These are phyloP conservation scores for Axinella damicornis DNA, from an alignment of 37 sponge, comb jelly and placozoan genomes.

Conservation along the genomic window DNA sequence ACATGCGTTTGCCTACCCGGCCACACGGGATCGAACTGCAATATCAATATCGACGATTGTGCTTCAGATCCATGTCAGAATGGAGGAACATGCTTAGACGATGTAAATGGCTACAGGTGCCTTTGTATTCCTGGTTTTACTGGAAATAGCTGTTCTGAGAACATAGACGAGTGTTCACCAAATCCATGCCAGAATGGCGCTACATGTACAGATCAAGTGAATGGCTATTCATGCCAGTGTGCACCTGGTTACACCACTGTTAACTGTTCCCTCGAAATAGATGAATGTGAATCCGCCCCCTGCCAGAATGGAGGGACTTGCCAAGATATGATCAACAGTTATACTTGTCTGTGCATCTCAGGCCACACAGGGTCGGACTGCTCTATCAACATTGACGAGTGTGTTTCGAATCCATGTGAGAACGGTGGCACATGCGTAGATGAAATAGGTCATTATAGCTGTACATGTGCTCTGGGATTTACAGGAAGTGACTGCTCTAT, in stretches of 20 bases:
- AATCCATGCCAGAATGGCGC: conserved; percentile 56
- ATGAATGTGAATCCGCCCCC: conserved; percentile 38
- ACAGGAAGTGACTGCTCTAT: conserved; percentile 54
- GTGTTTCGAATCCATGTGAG: conserved; percentile 10
- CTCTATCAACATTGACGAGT: conserved; percentile 32
- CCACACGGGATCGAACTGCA: conserved; percentile 19
- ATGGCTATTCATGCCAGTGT: conserved; percentile 55
- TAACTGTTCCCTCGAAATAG: conserved; percentile 27
- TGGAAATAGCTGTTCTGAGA: conserved; percentile 42
- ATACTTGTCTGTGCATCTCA: conserved; percentile 14
- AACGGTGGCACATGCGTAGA: conserved; percentile 43
- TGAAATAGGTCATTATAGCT: background rate
- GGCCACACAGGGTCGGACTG: conserved; percentile 31
- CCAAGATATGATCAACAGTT: conserved; percentile 1
- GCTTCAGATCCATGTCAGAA: conserved; percentile 10
- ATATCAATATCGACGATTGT: conserved; percentile 41
- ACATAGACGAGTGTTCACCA: conserved; percentile 68
- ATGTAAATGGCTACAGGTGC: conserved; percentile 6
- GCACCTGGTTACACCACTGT: conserved; percentile 60
- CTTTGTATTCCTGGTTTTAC: conserved; percentile 56
- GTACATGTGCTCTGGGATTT: conserved; percentile 48
- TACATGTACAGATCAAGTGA: conserved; percentile 57
- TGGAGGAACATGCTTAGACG: conserved; percentile 43
- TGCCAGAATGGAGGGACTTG: conserved; percentile 28
- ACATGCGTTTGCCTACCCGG: conserved; percentile 26